Evolutionary conservation across 2,797 vertebrate species (phyloP).

Genomic region (Phrynocephalus forsythii): DNA sequence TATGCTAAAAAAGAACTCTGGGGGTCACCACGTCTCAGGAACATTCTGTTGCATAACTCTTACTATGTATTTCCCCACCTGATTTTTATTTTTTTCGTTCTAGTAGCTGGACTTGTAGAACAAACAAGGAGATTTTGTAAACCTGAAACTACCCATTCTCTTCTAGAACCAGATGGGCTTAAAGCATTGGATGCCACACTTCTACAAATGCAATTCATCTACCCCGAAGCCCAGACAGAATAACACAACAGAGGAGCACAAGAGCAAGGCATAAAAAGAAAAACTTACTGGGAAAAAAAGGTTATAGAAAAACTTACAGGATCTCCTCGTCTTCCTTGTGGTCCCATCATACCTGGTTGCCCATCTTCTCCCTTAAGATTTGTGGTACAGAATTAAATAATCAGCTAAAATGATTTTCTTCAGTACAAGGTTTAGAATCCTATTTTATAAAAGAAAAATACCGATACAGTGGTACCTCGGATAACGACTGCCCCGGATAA

Average conservation of each 20-base stretch:
- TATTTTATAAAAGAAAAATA: not conserved
- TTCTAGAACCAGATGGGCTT: not conserved
- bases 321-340: slow-evolving; percentile 88
- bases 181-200: not conserved
- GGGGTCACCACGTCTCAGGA: not conserved
- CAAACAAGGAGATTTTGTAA: not conserved
- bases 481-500: too few species aligned
- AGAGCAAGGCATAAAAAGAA: not conserved
- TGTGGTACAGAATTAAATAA: slow-evolving; percentile 12
- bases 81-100: not conserved
- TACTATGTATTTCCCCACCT: not conserved
- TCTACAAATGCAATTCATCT: slow-evolving; percentile 17
- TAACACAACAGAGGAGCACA: not conserved
- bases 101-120: not conserved
- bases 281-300: slow-evolving; percentile 79
- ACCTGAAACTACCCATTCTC: not conserved
- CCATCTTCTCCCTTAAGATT: slow-evolving; percentile 88
- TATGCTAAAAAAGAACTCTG: not conserved
- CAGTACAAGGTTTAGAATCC: not conserved
- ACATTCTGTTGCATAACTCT: not conserved
- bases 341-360: slow-evolving; percentile 84
- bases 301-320: slow-evolving; percentile 79
- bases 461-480: not conserved
- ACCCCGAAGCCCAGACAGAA: not conserved
- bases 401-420: not conserved